phyloP scores from a whole-genome alignment of 1,140 invertebrate species.

The Agrypnia vestita region DNA sequence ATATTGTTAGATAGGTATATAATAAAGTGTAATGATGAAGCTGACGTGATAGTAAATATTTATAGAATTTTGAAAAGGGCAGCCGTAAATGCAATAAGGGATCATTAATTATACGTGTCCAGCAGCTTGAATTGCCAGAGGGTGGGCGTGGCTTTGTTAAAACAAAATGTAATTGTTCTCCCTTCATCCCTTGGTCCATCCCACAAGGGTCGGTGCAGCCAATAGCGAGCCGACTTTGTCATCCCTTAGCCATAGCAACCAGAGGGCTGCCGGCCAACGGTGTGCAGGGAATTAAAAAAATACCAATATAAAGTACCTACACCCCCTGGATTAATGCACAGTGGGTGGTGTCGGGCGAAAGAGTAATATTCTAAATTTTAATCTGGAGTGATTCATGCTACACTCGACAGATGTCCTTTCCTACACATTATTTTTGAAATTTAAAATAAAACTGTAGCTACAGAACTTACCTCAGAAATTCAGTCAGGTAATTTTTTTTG shows the following conservation, averaged over 20 bases:
- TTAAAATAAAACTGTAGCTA: neutral
- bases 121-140: slow-evolving; percentile 27
- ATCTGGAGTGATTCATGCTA: neutral
- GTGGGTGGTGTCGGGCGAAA: neutral
- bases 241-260: slow-evolving; percentile 45
- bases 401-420: neutral
- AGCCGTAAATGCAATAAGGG: slow-evolving; percentile 14
- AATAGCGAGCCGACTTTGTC: slow-evolving; percentile 42
- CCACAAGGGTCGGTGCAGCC: slow-evolving; percentile 43
- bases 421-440: neutral
- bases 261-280: slow-evolving; percentile 34
- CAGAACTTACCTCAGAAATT: too few species aligned
- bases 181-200: slow-evolving; percentile 39
- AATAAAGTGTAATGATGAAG: neutral
- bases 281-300: slow-evolving; percentile 24
- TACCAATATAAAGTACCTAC: neutral
- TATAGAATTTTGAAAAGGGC: neutral
- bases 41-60: neutral
- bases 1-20: neutral
- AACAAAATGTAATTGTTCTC: slow-evolving; percentile 54
- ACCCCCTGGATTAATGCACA: slow-evolving; percentile 22
- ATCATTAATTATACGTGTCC: slow-evolving; percentile 48
- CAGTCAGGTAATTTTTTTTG: too few species aligned
- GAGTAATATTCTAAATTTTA: slow-evolving; percentile 20
- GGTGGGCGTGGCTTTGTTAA: slow-evolving; percentile 46